phyloP scores from a whole-genome alignment of 2,113 vertebrate species.

The Epinephelus moara region DNA sequence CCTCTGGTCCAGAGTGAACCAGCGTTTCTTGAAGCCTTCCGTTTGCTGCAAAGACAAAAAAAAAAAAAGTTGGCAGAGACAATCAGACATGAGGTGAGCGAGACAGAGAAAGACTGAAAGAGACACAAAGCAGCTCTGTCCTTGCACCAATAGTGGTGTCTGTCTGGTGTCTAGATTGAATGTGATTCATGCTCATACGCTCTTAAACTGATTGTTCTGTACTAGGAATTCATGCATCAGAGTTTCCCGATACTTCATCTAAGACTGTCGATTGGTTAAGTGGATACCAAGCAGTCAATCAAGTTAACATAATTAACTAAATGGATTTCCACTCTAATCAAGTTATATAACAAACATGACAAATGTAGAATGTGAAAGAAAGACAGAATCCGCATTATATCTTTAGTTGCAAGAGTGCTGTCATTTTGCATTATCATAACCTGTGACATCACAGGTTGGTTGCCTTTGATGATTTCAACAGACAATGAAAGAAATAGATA shows the following conservation, averaged over 20 bases:
- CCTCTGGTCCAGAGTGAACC: conserved; percentile 93
- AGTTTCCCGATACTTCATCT: background rate
- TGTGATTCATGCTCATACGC: background rate
- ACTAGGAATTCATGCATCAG: background rate
- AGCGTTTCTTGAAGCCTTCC: conserved; percentile 94
- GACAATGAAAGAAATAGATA: background rate
- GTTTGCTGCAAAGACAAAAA: conserved; percentile 84
- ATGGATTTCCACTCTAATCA: too few species aligned
- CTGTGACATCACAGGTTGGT: too few species aligned
- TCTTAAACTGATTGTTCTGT: background rate
- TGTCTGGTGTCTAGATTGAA: background rate
- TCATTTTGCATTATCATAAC: background rate
- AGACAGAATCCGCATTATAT: too few species aligned
- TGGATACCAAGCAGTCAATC: too few species aligned
- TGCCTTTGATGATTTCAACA: background rate
- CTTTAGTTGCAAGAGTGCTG: background rate
- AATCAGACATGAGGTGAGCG: background rate
- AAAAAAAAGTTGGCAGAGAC: background rate
- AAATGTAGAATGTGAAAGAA: too few species aligned
- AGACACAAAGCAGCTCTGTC: conserved; percentile 19
- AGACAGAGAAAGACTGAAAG: background rate
- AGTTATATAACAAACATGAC: too few species aligned
- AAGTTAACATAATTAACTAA: too few species aligned
- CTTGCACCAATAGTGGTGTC: background rate
- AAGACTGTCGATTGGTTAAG: background rate